A percentile compares a stretch with the other conserved stretches of the same genome.
Conservation (phyloP, 2,113 vertebrate species). For the Mungos mungo region DNA sequence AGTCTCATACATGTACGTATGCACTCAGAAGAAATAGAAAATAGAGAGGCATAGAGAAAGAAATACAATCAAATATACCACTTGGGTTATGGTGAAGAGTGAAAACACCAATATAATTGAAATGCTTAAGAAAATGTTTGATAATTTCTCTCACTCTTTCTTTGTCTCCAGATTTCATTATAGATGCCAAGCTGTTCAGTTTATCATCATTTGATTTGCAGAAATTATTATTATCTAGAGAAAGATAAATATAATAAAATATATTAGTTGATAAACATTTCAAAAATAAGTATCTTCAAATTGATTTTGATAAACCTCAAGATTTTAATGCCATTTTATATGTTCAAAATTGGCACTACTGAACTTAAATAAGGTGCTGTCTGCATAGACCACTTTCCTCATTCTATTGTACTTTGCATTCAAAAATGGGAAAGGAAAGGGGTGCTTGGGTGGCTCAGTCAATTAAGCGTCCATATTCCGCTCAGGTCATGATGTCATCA, state of each 20-base stretch:
- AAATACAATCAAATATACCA: neutral
- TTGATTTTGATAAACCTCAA: neutral
- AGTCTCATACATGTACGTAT: neutral
- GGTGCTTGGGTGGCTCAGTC: too few species aligned
- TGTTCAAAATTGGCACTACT: neutral
- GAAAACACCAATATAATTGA: neutral
- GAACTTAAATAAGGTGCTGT: neutral
- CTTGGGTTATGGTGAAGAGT: neutral
- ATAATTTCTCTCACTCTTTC: neutral
- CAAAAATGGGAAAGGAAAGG: neutral
- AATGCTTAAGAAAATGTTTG: neutral
- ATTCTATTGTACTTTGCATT: neutral
- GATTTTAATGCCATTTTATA: neutral
- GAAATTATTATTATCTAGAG: neutral
- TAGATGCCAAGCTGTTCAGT: neutral
- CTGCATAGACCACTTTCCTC: neutral
- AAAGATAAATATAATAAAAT: neutral
- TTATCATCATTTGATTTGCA: neutral
- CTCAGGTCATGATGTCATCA: too few species aligned
- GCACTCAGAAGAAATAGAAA: neutral
- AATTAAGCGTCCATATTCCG: too few species aligned
- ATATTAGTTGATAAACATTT: neutral
- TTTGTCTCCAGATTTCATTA: neutral
- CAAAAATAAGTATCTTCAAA: neutral
- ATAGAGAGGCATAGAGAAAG: neutral